Evolutionary conservation across 2,797 vertebrate genomes (phyloP), one percentile per base, ranked within the genome.

Genomic region (Poeciliopsis turneri): DNA sequence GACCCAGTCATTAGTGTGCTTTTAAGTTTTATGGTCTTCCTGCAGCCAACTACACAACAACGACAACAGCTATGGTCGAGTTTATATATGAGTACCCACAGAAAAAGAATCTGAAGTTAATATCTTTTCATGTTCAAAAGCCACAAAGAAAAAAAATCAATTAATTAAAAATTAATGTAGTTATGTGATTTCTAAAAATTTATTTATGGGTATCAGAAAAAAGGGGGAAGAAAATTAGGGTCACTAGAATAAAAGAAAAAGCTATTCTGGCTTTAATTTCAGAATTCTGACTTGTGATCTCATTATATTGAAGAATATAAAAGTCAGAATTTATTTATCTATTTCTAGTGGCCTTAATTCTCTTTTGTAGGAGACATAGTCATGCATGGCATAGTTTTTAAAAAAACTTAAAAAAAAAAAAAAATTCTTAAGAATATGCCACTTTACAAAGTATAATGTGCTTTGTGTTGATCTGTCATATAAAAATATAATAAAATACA

Each of bases 21-120:
- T 53, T 84, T 79, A 78, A 83, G 78, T 30, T 74, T 57, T 78
- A 76, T 55, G 68, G 76, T 78, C n/a, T 47, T 39, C n/a, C 41
- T 64, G 15, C 6, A 2, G 61, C 51, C 57, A 11, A 15, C 30
- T 23, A 28, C 36, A 64, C 23, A 72, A 45, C 53, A 76, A 33
- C 30, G 18, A 41, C 53, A 64, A 28, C 51, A 25, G 64, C 45
- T 28, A 30, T 43, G 6, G 11, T 43, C 12, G 61, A 47, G 77
- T 71, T 47, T 36, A 28, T 28, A 30, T 3, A 20, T 25, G 28
- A 25, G 7, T 45, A 10, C n/a, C 7, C 12, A 68, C 28, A 30
- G 13, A 55, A 55, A 25, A 55, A 75, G 64, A 61, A 75, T 18
- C n/a, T 4, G 20, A 73, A 74, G 13, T 30, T 45, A 20, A 69